These are phyloP conservation scores for Malthinus seriepunctatus DNA, from an alignment of 2,888 invertebrate genomes.

Conservation along the genomic window DNA sequence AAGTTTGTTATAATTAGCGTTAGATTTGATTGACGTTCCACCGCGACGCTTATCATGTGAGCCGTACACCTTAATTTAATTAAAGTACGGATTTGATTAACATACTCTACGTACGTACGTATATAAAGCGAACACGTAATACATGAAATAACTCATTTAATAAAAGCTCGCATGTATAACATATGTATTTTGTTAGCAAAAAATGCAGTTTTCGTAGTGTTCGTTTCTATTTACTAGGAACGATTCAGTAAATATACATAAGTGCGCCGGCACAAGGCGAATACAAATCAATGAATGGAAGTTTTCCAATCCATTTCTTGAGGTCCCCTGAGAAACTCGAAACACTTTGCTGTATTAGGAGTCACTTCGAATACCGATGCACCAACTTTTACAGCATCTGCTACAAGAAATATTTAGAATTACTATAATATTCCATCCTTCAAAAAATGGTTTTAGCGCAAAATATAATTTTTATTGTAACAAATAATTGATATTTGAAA, in stretches of 20 bases:
- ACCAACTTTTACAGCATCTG: slow-evolving; percentile 20
- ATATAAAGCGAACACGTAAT: slow-evolving; percentile 3
- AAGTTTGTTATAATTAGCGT: slow-evolving; percentile 37
- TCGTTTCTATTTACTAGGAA: slow-evolving; percentile 23
- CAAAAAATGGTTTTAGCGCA: no score
- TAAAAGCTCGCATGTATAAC: slow-evolving; percentile 9
- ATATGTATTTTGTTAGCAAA: slow-evolving; percentile 10
- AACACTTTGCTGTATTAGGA: slow-evolving; percentile 35
- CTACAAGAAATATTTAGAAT: slow-evolving; percentile 8
- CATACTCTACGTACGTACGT: slow-evolving; percentile 16
- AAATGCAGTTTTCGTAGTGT: slow-evolving; percentile 22
- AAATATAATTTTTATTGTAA: no score
- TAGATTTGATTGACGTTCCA: slow-evolving; percentile 34
- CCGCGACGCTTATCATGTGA: slow-evolving; percentile 29
- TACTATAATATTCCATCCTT: no score
- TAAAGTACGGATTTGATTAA: slow-evolving; percentile 32
- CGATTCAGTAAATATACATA: slow-evolving; percentile 46
- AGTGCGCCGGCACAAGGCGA: slow-evolving; percentile 46
- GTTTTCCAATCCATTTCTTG: slow-evolving; percentile 56
- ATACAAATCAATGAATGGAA: slow-evolving; percentile 57
- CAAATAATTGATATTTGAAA: no score
- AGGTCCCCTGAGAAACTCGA: slow-evolving; percentile 38
- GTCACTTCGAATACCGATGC: slow-evolving; percentile 32
- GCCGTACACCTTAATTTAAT: slow-evolving; percentile 37
- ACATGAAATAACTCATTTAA: slow-evolving; percentile 21